These are phyloP conservation scores for Synergus laeviventris DNA, from an alignment of 2,888 invertebrate species.

Conservation along the genomic window DNA sequence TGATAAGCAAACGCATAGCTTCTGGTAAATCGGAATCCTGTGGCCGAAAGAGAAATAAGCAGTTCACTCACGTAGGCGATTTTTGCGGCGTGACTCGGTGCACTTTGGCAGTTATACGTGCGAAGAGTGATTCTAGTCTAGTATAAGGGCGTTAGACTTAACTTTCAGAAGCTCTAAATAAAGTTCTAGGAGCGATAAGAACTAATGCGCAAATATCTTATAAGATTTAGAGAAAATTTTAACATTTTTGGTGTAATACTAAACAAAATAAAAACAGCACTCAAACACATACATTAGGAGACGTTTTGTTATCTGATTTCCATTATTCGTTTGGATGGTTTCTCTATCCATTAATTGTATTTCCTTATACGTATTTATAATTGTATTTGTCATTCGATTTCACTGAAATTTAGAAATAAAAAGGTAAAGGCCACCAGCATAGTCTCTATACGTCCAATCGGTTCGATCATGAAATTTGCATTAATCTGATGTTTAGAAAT, in stretches of 20 bases:
- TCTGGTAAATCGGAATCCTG: constrained; percentile 61
- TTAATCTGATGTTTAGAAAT: background rate
- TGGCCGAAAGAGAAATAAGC: constrained; percentile 52
- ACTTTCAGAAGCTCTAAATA: constrained; percentile 43
- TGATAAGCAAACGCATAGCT: constrained; percentile 64
- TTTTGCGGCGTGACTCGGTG: constrained; percentile 50
- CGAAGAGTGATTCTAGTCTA: constrained; percentile 28
- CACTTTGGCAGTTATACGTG: constrained; percentile 49
- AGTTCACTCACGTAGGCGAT: constrained; percentile 53
- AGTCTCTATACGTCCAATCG: background rate
- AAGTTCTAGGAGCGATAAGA: background rate
- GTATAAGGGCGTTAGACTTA: constrained; percentile 35
- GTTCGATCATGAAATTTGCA: background rate
- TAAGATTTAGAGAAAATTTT: background rate
- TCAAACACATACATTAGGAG: background rate
- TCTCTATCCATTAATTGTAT: background rate
- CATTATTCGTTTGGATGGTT: too few relatives aligned
- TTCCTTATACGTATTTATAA: too few relatives aligned
- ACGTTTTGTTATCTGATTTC: background rate
- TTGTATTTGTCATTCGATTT: too few relatives aligned
- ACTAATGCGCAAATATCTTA: background rate
- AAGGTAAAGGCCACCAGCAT: too few relatives aligned
- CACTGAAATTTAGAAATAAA: too few relatives aligned
- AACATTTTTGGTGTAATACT: background rate
- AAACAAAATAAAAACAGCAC: background rate